Evolutionary conservation across 2,113 vertebrate species (phyloP), one percentile per base, ranked within the genome.

Genomic region (Pomatostomus ruficeps): DNA sequence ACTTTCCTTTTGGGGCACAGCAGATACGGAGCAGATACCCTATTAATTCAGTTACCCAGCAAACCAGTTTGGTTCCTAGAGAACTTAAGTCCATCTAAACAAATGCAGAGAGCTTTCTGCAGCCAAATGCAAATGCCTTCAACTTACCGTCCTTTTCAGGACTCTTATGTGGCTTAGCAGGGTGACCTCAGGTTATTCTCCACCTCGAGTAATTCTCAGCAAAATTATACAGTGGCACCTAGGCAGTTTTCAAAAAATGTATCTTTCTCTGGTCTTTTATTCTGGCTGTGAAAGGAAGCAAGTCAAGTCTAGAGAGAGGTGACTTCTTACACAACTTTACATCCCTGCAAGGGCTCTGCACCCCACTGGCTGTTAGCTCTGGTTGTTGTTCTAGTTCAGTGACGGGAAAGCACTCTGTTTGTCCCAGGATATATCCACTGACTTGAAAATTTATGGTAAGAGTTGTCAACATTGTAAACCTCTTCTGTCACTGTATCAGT

Each of bases 401-500:
- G 51, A 71, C 90, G 46, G 33, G 12, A 67, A 90, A 92, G 12
- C 24, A 54, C 43, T 66, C 71, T 85, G 14, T 70, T 92, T 92
- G 59, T 22, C 45, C 38, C 57, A 76, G 31, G 10, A 82, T 26
- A 73, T 51, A 78, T 10, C 3, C 88, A 58, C 87, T 91, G 94
- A 86, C 89, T 93, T 94, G 82, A 96, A 91, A 84, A 74, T 63
- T 67, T 85, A 68, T 63, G 70, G 45, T 91, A 77, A 93, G 73
- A 94, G 36, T 70, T 89, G 51, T 85, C 86, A 94, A 35, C 55
- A 31, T 40, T n/a, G 61, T 73, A 94, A 96, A 91, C 48, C 43
- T 86, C 31, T 81, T 42, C 45, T 72, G 45, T 89, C 86, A 76
- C 46, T 5, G 1, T 42, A 70, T 77, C 40, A 73, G 43, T 74